Evolutionary conservation across 1,140 invertebrate species (phyloP), one percentile per base, ranked within the genome.

Genomic region (Zaprionus nigranus): DNA sequence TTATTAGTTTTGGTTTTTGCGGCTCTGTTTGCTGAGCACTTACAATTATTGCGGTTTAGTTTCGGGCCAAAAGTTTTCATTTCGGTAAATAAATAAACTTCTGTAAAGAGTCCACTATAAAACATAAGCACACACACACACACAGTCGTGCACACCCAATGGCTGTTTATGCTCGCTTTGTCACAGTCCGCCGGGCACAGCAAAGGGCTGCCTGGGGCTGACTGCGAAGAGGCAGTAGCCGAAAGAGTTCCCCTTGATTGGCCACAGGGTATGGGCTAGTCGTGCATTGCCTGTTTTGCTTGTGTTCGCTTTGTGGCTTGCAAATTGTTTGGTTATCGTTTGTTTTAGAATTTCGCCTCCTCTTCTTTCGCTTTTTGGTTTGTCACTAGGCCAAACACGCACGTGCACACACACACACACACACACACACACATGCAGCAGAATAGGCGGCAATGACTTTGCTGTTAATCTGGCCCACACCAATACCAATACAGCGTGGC

Each of bases 21-120:
- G 38, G 40, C 30, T 70, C 64, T 90, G 81, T 88, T 88, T 88
- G 84, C 71, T 60, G 68, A 81, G 84, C 84, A 88, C 84, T 88
- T 88, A 90, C 81, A 81, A 75, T 88, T 88, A 88, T 88, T 88
- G 84, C 84, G 81, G 81, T 81, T 88, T 84, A 88, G 78, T 90
- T 67, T 78, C 54, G 58, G 51, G 56, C 17, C 56, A 59, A 66
- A 71, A 66, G 38, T 72, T 83, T 81, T 86, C 77, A 77, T 68
- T 71, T 56, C 30, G 80, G 60, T 67, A 82, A 88, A 87, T 88
- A 83, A 87, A 86, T 80, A 78, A 71, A 75, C 58, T 49, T 24
- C 46, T 76, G 59, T 43, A 63, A 60, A 59, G 36, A 24, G 26
- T 17, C 15, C 12, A 54, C 30, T 59, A 22, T 22, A 22, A 7